Conservation (phyloP, 2,797 vertebrate species). For the Scarus forsteni region DNA sequence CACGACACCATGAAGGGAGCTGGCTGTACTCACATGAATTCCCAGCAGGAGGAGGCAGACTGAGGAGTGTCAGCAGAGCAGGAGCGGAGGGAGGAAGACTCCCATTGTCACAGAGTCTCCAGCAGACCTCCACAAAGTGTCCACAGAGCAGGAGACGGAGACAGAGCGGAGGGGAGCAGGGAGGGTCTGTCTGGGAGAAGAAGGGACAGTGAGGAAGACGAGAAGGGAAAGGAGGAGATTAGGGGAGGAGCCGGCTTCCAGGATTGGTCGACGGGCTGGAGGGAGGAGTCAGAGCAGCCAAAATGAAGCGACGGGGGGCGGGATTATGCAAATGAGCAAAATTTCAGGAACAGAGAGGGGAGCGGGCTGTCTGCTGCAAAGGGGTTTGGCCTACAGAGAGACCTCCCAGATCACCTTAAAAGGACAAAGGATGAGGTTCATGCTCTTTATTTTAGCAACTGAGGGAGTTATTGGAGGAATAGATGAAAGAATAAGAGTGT, state of each 20-base stretch:
- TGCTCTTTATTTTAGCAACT: constrained; percentile 18
- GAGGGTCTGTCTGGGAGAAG: constrained; percentile 78
- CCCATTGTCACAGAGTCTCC: constrained; percentile 72
- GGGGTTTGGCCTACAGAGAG: constrained; percentile 63
- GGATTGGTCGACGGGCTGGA: constrained; percentile 54
- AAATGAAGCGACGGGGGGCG: constrained; percentile 56
- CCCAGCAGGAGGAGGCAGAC: constrained; percentile 54
- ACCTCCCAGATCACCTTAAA: constrained; percentile 69
- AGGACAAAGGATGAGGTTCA: constrained; percentile 71
- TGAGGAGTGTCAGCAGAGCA: constrained; percentile 72
- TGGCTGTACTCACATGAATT: constrained; percentile 79
- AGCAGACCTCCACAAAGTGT: constrained; percentile 42
- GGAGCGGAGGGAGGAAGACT: constrained; percentile 43
- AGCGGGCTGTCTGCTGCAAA: constrained; percentile 76
- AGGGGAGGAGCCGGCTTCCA: constrained; percentile 38
- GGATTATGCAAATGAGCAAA: constrained; percentile 57
- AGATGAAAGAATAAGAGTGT: constrained; percentile 9
- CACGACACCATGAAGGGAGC: constrained; percentile 8
- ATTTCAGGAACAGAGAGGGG: constrained; percentile 56
- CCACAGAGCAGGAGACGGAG: constrained; percentile 63
- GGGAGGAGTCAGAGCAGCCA: constrained; percentile 67
- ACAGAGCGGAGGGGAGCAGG: constrained; percentile 62
- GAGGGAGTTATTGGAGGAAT: constrained; percentile 16
- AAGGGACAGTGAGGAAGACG: constrained; percentile 66
- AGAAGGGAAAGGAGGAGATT: constrained; percentile 66